Evolutionary conservation across 2,888 invertebrate species (phyloP), one percentile per base, ranked within the genome.

Genomic region (Leuctra nigra): DNA sequence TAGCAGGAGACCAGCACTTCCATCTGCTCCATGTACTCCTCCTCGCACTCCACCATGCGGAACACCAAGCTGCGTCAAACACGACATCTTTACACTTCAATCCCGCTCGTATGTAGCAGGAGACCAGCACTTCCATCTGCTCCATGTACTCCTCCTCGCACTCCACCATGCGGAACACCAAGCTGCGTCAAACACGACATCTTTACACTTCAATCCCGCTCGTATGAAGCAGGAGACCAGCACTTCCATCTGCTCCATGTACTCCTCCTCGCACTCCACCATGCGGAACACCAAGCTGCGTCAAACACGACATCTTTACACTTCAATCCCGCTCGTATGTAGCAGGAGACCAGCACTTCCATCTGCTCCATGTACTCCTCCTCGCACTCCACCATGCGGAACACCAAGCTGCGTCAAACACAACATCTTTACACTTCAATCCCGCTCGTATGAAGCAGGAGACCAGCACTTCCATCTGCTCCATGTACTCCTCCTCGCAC

Each of bases 261-360:
- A 94, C 68, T 93, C 93, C 68, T 93, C n/a, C 92, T 94, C 94
- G 3, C 90, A 85, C 71, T 94, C 93, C 1, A 94, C 92, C 91
- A 93, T 91, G 66, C 87, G 84, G 71, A 91, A 91, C 16, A 91
- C 90, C 60, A 91, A 74, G 68, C 89, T 89, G 72, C 86, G 20
- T n/a, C n/a, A n/a, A 87, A 86, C 38, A 88, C 73, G 61, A 86
- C n/a, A 68, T 92, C 91, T n/a, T n/a, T n/a, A n/a, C 93, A 94
- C 93, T 74, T 91, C 87, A 71, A 93, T 89, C 0, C n/a, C n/a
- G 91, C 91, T 29, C 93, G 80, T 18, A 93, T 77, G 72, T 92
- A 94, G 68, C 92, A 92, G 11, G 91, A 87, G n/a, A n/a, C n/a
- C n/a, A n/a, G n/a, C n/a, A n/a, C n/a, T n/a, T n/a, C 91, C 78